Evolutionary conservation across 2,888 invertebrate species (phyloP), one percentile per base, ranked within the genome.

Genomic region (Hipparchia semele): DNA sequence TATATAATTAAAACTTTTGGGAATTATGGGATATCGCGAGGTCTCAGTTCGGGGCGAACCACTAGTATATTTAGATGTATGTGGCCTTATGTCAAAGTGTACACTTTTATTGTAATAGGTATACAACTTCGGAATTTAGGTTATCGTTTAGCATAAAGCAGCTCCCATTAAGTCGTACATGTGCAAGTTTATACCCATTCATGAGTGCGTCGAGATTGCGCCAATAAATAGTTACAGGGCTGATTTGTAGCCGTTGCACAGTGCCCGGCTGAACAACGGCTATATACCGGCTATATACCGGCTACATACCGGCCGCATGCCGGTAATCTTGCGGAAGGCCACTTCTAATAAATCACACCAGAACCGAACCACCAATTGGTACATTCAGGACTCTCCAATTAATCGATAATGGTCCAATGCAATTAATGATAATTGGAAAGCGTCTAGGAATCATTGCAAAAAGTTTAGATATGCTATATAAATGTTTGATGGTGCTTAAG

Each of bases 241-340:
- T 78, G 76, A 78, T 77, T 77, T 77, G 78, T 77, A 75, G 76
- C 72, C 67, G 72, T 65, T 71, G 76, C 77, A 76, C 75, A 75
- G 72, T 73, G 73, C 71, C 72, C 49, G 62, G 58, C 61, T 70
- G 58, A 70, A 70, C 61, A 72, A 72, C 67, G 54, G 68, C 64
- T 64, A 51, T 51, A 51, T 51, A 10, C 51, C 51, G 64, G 64
- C 64, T 23, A 51, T 51, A 51, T 51, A 10, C 51, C 51, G 64
- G 64, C 64, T 23, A 51, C 23, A 13, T 2, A 23, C 51, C 51
- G 51, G 64, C 62, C 54, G 67, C 56, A 58, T 58, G 56, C 67
- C 67, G 45, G 67, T 45, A 58, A 68, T 68, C 58, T 68, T 68
- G 64, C 64, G 64, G 64, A 33, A 51, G 64, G 51, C 13, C 51